Evolutionary conservation across 2,888 invertebrate genomes (phyloP), one percentile per base, ranked within the genome.

Genomic region (Ectemnius continuus): DNA sequence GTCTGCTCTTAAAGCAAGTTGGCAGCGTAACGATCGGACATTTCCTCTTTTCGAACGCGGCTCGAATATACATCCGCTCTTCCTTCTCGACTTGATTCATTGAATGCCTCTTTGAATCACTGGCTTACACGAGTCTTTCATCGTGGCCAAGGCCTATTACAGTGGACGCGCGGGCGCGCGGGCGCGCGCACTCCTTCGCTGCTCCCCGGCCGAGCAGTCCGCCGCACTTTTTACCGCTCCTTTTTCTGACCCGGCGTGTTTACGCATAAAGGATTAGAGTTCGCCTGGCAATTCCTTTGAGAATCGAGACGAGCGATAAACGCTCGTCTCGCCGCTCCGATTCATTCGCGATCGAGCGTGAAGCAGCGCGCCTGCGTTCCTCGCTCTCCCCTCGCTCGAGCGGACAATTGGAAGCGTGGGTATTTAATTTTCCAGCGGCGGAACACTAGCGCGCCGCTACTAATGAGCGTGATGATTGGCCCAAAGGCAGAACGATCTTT

Each of bases 401-500:
- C 45, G 65, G 26, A 65, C 70, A 57, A 70, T 62, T n/a, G n/a
- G 13, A 16, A 6, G 61, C 56, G 45, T 28, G 58, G 63, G 70
- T 78, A 73, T 78, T 70, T 63, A 47, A 75, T 83, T 80, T 67
- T 65, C 46, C 65, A n/a, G 58, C 73, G 71, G 58, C 61, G 46
- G 56, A 16, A 61, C 60, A 58, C 61, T 46, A 36, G 36, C 62
- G 65, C 63, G 65, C 23, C 3, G 61, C 26, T 20, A 64, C 67
- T 80, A 80, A 82, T 80, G 70, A 80, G 82, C 78, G 67, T 56
- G 73, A 18, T 72, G 73, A 79, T 67, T 61, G 69, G 60, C 59
- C 52, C 36, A 23, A 64, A 69, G 59, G 59, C 62, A 18, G 57
- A 48, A 26, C 64, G 56, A 36, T 36, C 36, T 36, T 36, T 36